A percentile compares a stretch with the other conserved stretches of the same genome.
phyloP scores from a whole-genome alignment of 2,888 invertebrate species.

The Urechis unicinctus region DNA sequence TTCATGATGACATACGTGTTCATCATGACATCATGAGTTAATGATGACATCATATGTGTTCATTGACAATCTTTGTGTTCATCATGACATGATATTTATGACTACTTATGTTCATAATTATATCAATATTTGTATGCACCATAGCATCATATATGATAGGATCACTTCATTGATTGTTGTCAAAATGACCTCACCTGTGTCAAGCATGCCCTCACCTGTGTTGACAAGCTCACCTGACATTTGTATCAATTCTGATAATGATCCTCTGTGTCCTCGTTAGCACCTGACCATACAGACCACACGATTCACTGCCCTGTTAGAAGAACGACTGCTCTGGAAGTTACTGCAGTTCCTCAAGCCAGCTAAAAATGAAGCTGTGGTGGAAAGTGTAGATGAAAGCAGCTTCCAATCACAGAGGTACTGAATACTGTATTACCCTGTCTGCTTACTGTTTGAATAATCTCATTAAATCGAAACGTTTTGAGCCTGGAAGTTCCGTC shows the following conservation, averaged over 20 bases:
- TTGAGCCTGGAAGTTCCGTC: not conserved
- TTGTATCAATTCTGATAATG: not conserved
- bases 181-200: no score
- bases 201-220: no score
- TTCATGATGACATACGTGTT: no score
- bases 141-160: no score
- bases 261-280: constrained; percentile 43
- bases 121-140: no score
- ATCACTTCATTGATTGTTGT: no score
- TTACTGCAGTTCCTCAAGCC: constrained; percentile 55
- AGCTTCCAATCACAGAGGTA: constrained; percentile 69
- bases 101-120: no score
- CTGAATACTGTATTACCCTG: constrained; percentile 6
- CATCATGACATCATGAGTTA: no score
- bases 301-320: constrained; percentile 77
- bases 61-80: no score
- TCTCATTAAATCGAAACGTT: not conserved
- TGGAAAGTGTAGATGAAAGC: constrained; percentile 63
- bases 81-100: no score
- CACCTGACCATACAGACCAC: constrained; percentile 75
- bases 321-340: constrained; percentile 76
- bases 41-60: no score
- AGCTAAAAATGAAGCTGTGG: constrained; percentile 56
- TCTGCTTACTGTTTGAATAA: not conserved
- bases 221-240: no score